Evolutionary conservation across 1,140 invertebrate genomes (phyloP).

Genomic region (Drosophila tani): DNA sequence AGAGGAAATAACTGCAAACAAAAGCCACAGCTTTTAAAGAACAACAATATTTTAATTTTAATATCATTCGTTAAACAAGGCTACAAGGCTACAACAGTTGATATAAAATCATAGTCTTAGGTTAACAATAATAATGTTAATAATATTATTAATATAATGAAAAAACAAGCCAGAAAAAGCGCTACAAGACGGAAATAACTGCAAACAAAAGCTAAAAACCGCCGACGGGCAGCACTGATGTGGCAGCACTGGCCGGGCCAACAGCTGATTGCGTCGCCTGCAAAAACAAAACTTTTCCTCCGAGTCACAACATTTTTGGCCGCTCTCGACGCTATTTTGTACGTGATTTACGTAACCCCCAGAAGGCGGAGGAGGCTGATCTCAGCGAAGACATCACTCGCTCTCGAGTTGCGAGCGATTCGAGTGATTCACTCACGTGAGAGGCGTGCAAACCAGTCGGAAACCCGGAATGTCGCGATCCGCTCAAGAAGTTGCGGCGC

Average conservation of each 20-base stretch:
- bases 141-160: too few species aligned
- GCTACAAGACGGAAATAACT: too few species aligned
- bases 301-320: neutral
- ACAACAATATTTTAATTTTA: too few species aligned
- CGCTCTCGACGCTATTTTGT: neutral
- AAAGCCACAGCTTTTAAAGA: too few species aligned
- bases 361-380: neutral
- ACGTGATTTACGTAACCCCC: conserved; percentile 10
- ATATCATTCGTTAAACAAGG: too few species aligned
- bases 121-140: too few species aligned
- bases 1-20: too few species aligned
- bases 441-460: conserved; percentile 16
- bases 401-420: conserved; percentile 6
- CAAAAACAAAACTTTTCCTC: conserved; percentile 5
- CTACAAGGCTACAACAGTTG: too few species aligned
- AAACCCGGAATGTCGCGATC: conserved; percentile 63
- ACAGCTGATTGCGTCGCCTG: conserved; percentile 8
- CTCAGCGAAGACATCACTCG: conserved; percentile 10
- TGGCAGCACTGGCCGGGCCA: neutral
- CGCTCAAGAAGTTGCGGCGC: conserved; percentile 86
- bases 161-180: too few species aligned
- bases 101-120: too few species aligned
- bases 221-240: neutral
- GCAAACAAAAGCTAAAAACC: neutral
- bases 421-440: conserved; percentile 12